Percentiles rank a stretch among this genome's conserved stretches.
Evolutionary conservation across 2,113 vertebrate species (phyloP).

Genomic region (Cyanoliseus patagonus): DNA sequence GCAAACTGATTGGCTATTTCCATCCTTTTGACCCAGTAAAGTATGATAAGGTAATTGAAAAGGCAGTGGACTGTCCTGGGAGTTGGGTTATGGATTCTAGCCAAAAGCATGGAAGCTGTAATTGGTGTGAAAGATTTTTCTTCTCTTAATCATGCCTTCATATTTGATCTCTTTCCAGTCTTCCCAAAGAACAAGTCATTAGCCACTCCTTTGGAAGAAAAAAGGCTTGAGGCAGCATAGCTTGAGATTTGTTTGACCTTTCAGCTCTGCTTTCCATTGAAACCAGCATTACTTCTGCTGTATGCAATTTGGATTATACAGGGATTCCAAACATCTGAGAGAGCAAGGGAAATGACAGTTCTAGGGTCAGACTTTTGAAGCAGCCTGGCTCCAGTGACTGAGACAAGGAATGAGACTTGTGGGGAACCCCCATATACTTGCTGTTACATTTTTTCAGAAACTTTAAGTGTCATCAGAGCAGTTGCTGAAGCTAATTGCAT

Average conservation of each 20-base stretch:
- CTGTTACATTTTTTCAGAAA: background rate
- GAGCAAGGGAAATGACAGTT: background rate
- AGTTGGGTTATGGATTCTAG: background rate
- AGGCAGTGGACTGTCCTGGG: background rate
- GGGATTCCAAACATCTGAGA: background rate
- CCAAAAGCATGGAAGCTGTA: background rate
- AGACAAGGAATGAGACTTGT: background rate
- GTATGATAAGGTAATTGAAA: background rate
- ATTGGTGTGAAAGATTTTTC: conserved; percentile 5
- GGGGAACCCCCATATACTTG: background rate
- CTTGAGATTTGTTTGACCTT: background rate
- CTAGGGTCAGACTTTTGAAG: background rate
- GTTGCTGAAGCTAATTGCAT: background rate
- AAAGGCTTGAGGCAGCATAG: background rate
- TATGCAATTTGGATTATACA: background rate
- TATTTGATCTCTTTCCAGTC: conserved; percentile 17
- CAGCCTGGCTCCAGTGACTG: background rate
- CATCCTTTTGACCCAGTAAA: background rate
- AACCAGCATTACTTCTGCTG: background rate
- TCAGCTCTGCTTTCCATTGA: background rate
- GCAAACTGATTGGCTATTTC: background rate
- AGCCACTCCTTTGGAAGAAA: conserved; percentile 12
- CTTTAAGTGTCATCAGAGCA: background rate
- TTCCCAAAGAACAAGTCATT: conserved; percentile 31
- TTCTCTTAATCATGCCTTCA: background rate